Base-by-base conservation (phyloP, 2,888 invertebrate species). In the Stenodema calcarata region DNA sequence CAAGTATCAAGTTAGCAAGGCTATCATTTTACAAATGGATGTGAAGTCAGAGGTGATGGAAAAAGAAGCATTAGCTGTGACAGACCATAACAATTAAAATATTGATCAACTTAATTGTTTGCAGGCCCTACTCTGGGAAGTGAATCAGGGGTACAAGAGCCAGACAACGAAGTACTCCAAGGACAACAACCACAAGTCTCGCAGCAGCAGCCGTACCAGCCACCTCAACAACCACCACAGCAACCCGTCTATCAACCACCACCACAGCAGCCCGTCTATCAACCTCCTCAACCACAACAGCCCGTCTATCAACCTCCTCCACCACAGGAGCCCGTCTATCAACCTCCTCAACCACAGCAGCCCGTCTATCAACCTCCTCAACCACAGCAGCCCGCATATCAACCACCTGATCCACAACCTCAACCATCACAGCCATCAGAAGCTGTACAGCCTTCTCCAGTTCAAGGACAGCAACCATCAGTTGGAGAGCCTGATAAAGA, bases 331-430 rank as follows among this genome's bases (percentile, higher is more conserved):
- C 87, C 87, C 3, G 62, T 41, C 18, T 80, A 84, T 42, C 85
- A 86, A 30, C 83, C 62, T n/a, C 86, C 88, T 70, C 42, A 47
- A 9, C 86, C 70, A 69, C 80, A 86, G 69, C 79, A 75, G 76
- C 84, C 86, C 70, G 83, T 83, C 23, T 87, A 87, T 12, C 87
- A 85, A 27, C 88, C 88, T 35, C 83, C 69, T 83, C 54, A 42
- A 14, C 86, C 88, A 75, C 54, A 88, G 1, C 86, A 88, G 41
- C 87, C 78, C 12, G 54, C 80, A n/a, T 54, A 54, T 27, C 75
- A 80, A 9, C 75, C 75, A 9, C 11, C 41, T n/a, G 50, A 86
- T 35, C 86, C 44, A 30, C 87, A 75, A 44, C 84, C 79, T 30
- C 86, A 85, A 18, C 83, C 35, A 18, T 42, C 83, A 28, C 47